Conservation (phyloP, 2,113 vertebrate genomes). For the Ahaetulla prasina region DNA sequence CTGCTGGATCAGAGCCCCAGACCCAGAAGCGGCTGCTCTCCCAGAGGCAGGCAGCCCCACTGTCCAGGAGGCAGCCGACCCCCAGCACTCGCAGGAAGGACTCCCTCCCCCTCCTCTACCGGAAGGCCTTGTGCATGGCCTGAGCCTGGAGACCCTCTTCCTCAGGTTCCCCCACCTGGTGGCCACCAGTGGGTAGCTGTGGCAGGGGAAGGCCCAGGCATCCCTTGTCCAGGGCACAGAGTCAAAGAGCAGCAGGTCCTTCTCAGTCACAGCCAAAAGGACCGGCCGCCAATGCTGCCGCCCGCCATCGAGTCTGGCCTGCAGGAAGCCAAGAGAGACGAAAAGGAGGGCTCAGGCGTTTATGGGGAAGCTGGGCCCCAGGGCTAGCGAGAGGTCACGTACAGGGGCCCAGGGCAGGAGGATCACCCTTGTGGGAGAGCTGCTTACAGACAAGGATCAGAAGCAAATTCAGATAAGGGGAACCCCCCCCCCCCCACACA, state of each 20-base stretch:
- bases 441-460: not conserved
- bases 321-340: not conserved
- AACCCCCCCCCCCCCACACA: accelerated
- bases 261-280: conserved; percentile 90
- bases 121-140: not conserved
- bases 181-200: conserved; percentile 89
- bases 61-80: not conserved
- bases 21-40: too few species aligned
- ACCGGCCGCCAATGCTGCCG: conserved; percentile 84
- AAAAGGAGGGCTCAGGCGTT: accelerated
- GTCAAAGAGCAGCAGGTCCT: conserved; percentile 90
- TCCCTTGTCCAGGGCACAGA: conserved; percentile 90
- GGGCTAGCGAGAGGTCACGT: accelerated
- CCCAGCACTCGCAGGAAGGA: not conserved
- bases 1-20: not conserved
- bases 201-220: conserved; percentile 84
- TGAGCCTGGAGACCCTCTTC: not conserved
- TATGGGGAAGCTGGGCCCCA: not conserved
- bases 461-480: not conserved
- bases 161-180: conserved; percentile 75
- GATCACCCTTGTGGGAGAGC: too few species aligned
- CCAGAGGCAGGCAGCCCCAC: not conserved
- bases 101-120: too few species aligned
- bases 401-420: not conserved
- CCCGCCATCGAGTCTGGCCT: conserved; percentile 85